phyloP scores from a whole-genome alignment of 2,113 vertebrate species.

The Odontesthes bonariensis region DNA sequence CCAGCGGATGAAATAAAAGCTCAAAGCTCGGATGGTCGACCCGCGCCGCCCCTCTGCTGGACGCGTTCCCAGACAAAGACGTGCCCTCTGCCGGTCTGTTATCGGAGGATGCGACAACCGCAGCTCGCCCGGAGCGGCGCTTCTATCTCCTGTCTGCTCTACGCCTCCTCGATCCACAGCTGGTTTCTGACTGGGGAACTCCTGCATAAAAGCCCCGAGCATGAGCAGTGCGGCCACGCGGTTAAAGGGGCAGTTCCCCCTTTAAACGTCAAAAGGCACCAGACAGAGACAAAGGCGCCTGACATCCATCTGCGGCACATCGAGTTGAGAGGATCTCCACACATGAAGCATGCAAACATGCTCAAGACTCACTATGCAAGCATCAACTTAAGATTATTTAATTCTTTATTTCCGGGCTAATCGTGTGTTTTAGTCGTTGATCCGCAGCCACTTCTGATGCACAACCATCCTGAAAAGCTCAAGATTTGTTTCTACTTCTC shows the following conservation, averaged over 20 bases:
- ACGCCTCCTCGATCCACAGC: constrained; percentile 46
- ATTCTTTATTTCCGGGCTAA: too few species aligned
- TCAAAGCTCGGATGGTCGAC: not conserved
- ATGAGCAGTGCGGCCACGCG: constrained; percentile 57
- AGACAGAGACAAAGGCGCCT: constrained; percentile 32
- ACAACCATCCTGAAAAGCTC: too few species aligned
- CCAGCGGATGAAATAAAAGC: not conserved
- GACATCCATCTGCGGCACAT: too few species aligned
- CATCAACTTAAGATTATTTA: too few species aligned
- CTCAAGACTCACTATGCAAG: too few species aligned
- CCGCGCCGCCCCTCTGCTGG: not conserved
- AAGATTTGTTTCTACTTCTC: too few species aligned
- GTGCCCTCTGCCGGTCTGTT: not conserved
- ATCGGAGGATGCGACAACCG: constrained; percentile 40
- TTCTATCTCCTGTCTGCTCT: constrained; percentile 6
- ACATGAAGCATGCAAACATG: too few species aligned
- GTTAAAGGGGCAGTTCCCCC: constrained; percentile 72
- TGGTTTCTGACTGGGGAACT: constrained; percentile 46
- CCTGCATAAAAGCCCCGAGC: constrained; percentile 64
- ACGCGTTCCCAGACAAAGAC: constrained; percentile 45
- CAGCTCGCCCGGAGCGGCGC: constrained; percentile 18
- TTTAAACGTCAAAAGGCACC: constrained; percentile 14
- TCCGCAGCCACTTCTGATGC: too few species aligned
- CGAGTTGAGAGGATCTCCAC: too few species aligned
- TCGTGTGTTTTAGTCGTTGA: too few species aligned